A percentile compares a stretch with the other conserved stretches of the same genome.
Conservation (phyloP, 1,140 invertebrate species). For the Macrotrachela quadricornifera region DNA sequence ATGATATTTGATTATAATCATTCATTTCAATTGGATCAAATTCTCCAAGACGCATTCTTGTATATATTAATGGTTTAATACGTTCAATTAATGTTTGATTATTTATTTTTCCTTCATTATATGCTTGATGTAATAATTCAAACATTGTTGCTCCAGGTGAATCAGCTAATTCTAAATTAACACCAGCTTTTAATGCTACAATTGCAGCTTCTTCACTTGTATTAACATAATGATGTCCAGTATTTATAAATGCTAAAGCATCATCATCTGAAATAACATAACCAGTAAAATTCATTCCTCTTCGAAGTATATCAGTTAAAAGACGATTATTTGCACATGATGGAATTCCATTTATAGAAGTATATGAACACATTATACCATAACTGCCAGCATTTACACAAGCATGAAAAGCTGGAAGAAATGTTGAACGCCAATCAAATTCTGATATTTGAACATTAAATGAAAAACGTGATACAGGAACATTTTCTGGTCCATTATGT, state of each 20-base stretch:
- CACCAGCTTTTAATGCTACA: slow-evolving; percentile 20
- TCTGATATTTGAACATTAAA: slow-evolving; percentile 18
- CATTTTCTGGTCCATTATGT: slow-evolving; percentile 23
- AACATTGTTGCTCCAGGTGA: neutral
- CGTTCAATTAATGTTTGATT: slow-evolving; percentile 8
- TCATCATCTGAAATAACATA: slow-evolving; percentile 24
- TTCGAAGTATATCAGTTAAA: slow-evolving; percentile 18
- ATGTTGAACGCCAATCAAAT: slow-evolving; percentile 22
- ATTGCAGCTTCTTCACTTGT: slow-evolving; percentile 15
- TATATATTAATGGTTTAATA: slow-evolving; percentile 24
- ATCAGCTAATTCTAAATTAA: slow-evolving; percentile 18
- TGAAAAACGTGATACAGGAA: slow-evolving; percentile 15
- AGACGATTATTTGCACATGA: slow-evolving; percentile 21
- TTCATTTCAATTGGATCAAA: slow-evolving; percentile 23
- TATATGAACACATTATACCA: slow-evolving; percentile 23
- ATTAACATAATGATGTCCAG: slow-evolving; percentile 16
- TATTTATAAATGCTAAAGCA: slow-evolving; percentile 20
- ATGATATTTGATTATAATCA: slow-evolving; percentile 14
- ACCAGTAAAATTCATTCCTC: slow-evolving; percentile 18
- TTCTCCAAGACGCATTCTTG: slow-evolving; percentile 21
- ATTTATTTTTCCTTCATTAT: slow-evolving; percentile 9
- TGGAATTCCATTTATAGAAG: slow-evolving; percentile 23
- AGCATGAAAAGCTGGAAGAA: slow-evolving; percentile 22
- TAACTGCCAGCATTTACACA: slow-evolving; percentile 24
- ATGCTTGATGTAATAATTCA: slow-evolving; percentile 4